Base-by-base conservation (phyloP, 2,113 vertebrate genomes). In the Phasianus colchicus region DNA sequence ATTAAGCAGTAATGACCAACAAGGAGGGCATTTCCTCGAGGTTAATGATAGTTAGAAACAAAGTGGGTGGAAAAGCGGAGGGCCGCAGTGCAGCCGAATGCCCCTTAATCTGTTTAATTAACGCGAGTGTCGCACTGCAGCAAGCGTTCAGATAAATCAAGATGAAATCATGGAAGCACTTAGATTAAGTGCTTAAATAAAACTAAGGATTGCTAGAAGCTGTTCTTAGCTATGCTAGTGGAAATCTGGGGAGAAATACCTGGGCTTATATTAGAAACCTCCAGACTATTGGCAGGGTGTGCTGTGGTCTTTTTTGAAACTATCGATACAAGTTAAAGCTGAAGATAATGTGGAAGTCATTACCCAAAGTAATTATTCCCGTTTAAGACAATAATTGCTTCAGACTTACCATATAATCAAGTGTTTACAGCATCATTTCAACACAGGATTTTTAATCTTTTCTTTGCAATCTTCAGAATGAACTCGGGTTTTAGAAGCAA, bases 11-110 rank as follows among this genome's bases (percentile, higher is more conserved):
- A 76, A 90, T 50, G 71, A 77, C 79, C 70, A 76, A 81, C 65
- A 70, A 85, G 80, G 70, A 95, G 89, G 87, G 29, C n/a, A 71
- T 86, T 95, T 95, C 93, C 92, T 90, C 64, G 90, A 93, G 92
- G 93, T 96, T 95, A 93, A 66, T 67, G 63, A 52, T 70, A 84
- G 52, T 60, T 72, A 83, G 81, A 86, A 92, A 21, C 47, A 47
- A 81, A 79, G 61, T 74, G 50, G 42, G 76, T 84, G 25, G 67
- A 88, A 65, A 66, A 92, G 74, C 42, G 10, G 30, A 89, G 13
- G 21, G 36, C 55, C 1, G 0, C 22, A 34, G 17, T 81, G 80
- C 65, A 61, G 72, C 69, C 77, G 71, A 81, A 80, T 65, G 61
- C 40, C 54, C 74, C 86, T 42, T 80, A 77, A 83, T 78, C 70